These are phyloP conservation scores for Nematostella vectensis DNA, from an alignment of 92 coral and sea anemone genomes.

Conservation along the genomic window DNA sequence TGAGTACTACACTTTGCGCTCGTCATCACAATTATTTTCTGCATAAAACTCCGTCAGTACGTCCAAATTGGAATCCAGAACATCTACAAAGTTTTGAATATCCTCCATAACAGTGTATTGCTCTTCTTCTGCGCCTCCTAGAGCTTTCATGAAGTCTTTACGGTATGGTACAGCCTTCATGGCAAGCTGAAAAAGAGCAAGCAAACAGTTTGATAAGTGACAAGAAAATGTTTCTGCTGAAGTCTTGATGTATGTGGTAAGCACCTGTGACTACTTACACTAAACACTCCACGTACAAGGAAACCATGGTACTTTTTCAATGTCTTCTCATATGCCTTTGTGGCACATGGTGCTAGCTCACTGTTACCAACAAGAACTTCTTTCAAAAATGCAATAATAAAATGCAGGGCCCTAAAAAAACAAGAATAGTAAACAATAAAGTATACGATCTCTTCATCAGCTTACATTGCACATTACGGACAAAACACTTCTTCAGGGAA, in stretches of 20 bases:
- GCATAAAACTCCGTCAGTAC: slow-evolving; percentile 63
- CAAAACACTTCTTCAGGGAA: no score
- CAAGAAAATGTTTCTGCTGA: neutral
- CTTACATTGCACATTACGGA: neutral
- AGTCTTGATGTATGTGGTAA: no score
- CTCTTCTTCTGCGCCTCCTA: slow-evolving; percentile 49
- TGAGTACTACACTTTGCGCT: slow-evolving; percentile 46
- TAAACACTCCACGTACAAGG: slow-evolving; percentile 84
- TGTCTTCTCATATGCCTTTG: slow-evolving; percentile 75
- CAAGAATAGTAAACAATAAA: neutral
- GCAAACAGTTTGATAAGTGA: neutral
- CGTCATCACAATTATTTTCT: slow-evolving; percentile 54
- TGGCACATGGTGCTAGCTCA: slow-evolving; percentile 85
- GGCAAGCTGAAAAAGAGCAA: slow-evolving; percentile 56
- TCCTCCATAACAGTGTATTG: slow-evolving; percentile 72
- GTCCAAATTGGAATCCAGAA: slow-evolving; percentile 60
- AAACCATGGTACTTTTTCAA: slow-evolving; percentile 85
- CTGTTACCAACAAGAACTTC: slow-evolving; percentile 74
- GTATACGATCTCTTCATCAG: neutral
- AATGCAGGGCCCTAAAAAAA: slow-evolving; percentile 70
- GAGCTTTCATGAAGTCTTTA: slow-evolving; percentile 71
- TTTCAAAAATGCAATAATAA: slow-evolving; percentile 66
- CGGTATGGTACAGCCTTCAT: slow-evolving; percentile 94
- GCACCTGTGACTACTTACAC: slow-evolving; percentile 54
- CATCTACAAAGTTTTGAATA: slow-evolving; percentile 67